Evolutionary conservation across 92 coral and sea anemone genomes (phyloP).

Genomic region (Porites cylindrica): DNA sequence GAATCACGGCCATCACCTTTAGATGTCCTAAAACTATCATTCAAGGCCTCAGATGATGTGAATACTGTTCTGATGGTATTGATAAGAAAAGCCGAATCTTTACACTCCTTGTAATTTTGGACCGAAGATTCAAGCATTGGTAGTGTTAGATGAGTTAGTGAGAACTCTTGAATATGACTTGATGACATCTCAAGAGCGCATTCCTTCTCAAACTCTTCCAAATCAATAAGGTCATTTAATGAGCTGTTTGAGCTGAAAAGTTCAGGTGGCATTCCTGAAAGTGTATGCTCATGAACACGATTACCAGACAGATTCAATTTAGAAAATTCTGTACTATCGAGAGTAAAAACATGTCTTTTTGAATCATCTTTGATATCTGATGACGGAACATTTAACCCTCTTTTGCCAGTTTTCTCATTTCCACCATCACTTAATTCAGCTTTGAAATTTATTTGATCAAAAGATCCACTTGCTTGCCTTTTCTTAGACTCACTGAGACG

Average conservation of each 20-base stretch:
- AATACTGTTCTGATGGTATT: conserved; percentile 97
- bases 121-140: conserved; percentile 88
- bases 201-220: conserved; percentile 95
- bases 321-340: conserved; percentile 72
- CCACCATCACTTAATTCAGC: neutral
- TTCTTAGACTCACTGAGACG: neutral
- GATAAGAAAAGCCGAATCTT: conserved; percentile 87
- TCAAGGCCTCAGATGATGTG: conserved; percentile 92
- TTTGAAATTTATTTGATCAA: neutral
- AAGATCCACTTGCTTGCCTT: conserved; percentile 11
- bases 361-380: conserved; percentile 12
- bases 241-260: conserved; percentile 81
- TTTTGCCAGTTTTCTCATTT: neutral
- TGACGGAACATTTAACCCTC: neutral
- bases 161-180: conserved; percentile 86
- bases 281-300: conserved; percentile 59
- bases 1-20: conserved; percentile 20
- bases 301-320: conserved; percentile 85
- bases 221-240: conserved; percentile 65
- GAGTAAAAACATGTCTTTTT: conserved; percentile 32
- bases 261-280: conserved; percentile 56
- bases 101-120: conserved; percentile 80
- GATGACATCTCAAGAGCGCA: conserved; percentile 98
- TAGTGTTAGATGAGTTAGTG: conserved; percentile 89
- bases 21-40: conserved; percentile 84